Conservation (phyloP, 2,113 vertebrate species). For the Hypanus sabinus region DNA sequence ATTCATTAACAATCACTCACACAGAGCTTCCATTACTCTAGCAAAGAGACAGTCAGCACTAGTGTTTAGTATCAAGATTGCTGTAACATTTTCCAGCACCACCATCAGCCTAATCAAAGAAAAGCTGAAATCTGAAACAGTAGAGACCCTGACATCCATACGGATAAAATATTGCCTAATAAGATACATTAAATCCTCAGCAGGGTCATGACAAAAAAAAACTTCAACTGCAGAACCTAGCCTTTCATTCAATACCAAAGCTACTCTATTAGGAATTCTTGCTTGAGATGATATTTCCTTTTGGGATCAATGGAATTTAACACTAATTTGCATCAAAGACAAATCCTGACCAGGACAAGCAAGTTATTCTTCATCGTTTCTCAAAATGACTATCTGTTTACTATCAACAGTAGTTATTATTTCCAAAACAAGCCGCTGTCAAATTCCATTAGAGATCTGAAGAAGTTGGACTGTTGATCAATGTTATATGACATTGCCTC, state of each 20-base stretch:
- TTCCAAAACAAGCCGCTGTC: conserved; percentile 48
- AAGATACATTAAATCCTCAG: conserved; percentile 19
- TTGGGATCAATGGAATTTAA: conserved; percentile 41
- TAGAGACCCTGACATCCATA: conserved; percentile 1
- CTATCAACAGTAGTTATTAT: conserved; percentile 52
- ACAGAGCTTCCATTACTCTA: conserved; percentile 24
- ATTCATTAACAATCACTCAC: conserved; percentile 25
- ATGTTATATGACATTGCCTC: neutral
- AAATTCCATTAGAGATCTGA: conserved; percentile 36
- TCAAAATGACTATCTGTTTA: conserved; percentile 55
- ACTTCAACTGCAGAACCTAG: conserved; percentile 4
- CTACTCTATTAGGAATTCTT: conserved; percentile 12
- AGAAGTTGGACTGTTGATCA: neutral
- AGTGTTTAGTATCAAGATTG: conserved; percentile 10
- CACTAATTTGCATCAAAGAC: conserved; percentile 42
- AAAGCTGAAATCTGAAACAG: conserved; percentile 3
- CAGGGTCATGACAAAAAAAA: conserved; percentile 32
- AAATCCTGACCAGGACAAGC: conserved; percentile 41
- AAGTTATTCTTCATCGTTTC: conserved; percentile 39
- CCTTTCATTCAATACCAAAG: conserved; percentile 23
- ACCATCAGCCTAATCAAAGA: conserved; percentile 21
- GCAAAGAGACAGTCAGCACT: neutral
- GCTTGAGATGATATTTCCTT: conserved; percentile 28
- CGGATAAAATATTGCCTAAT: neutral
- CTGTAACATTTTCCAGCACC: conserved; percentile 28